Evolutionary conservation across 2,888 invertebrate species (phyloP), one percentile per base, ranked within the genome.

Genomic region (Protophormia terraenovae): DNA sequence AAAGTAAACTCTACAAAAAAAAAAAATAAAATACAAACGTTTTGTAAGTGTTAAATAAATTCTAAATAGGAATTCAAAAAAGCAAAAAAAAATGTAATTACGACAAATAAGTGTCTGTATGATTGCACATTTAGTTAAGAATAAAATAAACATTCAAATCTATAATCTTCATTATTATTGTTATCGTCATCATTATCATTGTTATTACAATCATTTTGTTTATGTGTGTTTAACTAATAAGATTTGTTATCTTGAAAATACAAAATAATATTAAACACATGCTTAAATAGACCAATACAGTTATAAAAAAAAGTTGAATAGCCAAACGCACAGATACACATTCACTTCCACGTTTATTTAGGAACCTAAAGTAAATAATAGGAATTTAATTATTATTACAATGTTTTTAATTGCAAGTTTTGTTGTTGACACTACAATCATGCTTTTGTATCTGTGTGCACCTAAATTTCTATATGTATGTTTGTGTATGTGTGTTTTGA

Each of bases 101-200:
- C n/a, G n/a, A n/a, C n/a, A n/a, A 29, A 22, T 50, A 16, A 35
- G 35, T 35, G 12, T 12, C 32, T 77, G n/a, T n/a, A n/a, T n/a
- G n/a, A 77, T 69, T 77, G n/a, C 47, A 53, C 62, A 79, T 79
- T 79, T 29, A 71, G 29, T 53, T 71, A n/a, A 29, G 38, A 41
- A 53, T 41, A 62, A 50, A 62, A 50, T 62, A 50, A 79, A 71
- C 27, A 79, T 29, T 64, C 35, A n/a, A 24, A 12, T 64, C 5
- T 38, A 50, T 47, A 35, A 32, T 35, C 14, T 35, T 62, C 35
- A 35, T 19, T 22, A 35, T 62, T 35, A 62, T 62, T 19, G 22
- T 60, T n/a, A n/a, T n/a, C 60, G 12, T 60, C 19, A 19, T 10
- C 32, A 60, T 35, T 32, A 62, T 35, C 16, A 55, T 27, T 27